phyloP scores from a whole-genome alignment of 2,888 invertebrate species.

The Cylloceria caligata region DNA sequence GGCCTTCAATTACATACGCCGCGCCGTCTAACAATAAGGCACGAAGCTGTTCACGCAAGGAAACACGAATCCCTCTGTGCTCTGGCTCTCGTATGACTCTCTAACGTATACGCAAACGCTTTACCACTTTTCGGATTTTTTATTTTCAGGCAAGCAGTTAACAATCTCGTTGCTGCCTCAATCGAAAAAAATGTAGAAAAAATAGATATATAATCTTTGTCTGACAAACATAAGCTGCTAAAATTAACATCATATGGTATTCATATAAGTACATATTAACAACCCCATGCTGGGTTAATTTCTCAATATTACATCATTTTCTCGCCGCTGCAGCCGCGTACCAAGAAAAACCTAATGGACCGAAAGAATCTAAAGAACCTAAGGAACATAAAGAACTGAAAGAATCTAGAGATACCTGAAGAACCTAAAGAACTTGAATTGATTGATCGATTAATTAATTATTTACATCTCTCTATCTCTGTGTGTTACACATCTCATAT shows the following conservation, averaged over 20 bases:
- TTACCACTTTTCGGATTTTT: neutral
- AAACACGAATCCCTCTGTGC: neutral
- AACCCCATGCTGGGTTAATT: too few relatives aligned
- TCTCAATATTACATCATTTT: neutral
- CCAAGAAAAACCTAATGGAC: too few relatives aligned
- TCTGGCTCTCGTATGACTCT: neutral
- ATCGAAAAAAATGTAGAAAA: neutral
- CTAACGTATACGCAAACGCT: neutral
- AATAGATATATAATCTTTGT: neutral
- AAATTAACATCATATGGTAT: neutral
- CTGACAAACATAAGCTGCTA: neutral
- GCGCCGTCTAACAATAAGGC: conserved; percentile 31
- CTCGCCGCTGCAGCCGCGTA: too few relatives aligned
- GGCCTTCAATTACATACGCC: conserved; percentile 32
- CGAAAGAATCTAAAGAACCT: too few relatives aligned
- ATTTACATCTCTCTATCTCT: too few relatives aligned
- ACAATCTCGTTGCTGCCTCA: neutral
- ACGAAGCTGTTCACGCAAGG: conserved; percentile 13
- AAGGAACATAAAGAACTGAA: too few relatives aligned
- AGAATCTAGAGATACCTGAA: too few relatives aligned
- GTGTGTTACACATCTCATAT: too few relatives aligned
- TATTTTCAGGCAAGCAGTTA: neutral
- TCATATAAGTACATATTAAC: neutral
- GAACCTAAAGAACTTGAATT: too few relatives aligned
- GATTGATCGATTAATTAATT: too few relatives aligned